phyloP scores from a whole-genome alignment of 2,888 invertebrate genomes.

The Netelia virgata region DNA sequence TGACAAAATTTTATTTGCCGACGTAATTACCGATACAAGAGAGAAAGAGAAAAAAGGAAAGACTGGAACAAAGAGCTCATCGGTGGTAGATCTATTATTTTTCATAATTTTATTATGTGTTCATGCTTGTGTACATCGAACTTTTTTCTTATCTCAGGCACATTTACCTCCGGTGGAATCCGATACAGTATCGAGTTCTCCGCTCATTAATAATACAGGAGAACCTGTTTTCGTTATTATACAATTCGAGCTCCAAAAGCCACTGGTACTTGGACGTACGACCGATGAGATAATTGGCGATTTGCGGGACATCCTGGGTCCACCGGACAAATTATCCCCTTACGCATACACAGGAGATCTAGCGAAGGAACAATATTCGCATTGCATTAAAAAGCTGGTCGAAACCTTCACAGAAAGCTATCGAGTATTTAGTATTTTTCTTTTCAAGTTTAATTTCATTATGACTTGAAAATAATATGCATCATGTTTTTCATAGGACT shows the following conservation, averaged over 20 bases:
- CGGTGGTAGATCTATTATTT: neutral
- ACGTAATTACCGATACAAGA: conserved; percentile 53
- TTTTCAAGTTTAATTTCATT: neutral
- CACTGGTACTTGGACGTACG: conserved; percentile 70
- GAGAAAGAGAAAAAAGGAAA: conserved; percentile 70
- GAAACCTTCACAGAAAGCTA: conserved; percentile 75
- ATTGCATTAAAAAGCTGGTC: conserved; percentile 73
- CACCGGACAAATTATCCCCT: conserved; percentile 39
- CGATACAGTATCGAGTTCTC: conserved; percentile 39
- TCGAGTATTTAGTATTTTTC: conserved; percentile 65
- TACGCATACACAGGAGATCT: conserved; percentile 74
- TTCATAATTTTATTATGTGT: neutral
- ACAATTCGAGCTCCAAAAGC: conserved; percentile 75
- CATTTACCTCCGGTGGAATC: conserved; percentile 37
- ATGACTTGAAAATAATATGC: neutral
- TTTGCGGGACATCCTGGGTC: conserved; percentile 55
- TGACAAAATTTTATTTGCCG: conserved; percentile 68
- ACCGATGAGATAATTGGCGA: conserved; percentile 66
- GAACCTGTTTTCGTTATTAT: conserved; percentile 77
- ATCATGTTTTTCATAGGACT: conserved; percentile 67
- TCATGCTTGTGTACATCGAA: neutral
- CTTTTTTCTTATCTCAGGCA: conserved; percentile 3
- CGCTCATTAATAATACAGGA: conserved; percentile 71
- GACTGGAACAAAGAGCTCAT: conserved; percentile 42
- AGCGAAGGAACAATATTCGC: conserved; percentile 75